A percentile compares a stretch with the other conserved stretches of the same genome.
Evolutionary conservation across 2,888 invertebrate genomes (phyloP).

Genomic region (Spilosoma lubricipeda): DNA sequence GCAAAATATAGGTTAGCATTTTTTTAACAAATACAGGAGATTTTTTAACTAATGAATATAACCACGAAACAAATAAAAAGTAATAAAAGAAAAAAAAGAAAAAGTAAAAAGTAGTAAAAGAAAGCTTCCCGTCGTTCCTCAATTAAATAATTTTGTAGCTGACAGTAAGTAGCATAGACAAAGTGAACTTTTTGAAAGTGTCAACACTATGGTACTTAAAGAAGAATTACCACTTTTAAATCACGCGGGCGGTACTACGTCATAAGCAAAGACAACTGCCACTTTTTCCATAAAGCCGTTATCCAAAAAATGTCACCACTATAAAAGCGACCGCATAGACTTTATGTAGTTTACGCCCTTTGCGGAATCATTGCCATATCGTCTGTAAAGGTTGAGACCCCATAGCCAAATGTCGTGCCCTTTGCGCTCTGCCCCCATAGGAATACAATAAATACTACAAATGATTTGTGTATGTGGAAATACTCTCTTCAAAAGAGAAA

Average conservation of each 20-base stretch:
- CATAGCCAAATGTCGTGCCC: slow-evolving; percentile 76
- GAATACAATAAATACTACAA: slow-evolving; percentile 50
- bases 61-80: too few species aligned
- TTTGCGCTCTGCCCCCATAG: slow-evolving; percentile 67
- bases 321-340: slow-evolving; percentile 65
- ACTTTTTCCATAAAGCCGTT: slow-evolving; percentile 23
- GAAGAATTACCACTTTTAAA: background rate
- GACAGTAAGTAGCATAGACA: background rate
- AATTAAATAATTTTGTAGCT: background rate
- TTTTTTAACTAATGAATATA: too few species aligned
- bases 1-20: background rate
- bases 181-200: background rate
- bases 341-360: slow-evolving; percentile 74
- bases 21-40: background rate
- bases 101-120: too few species aligned
- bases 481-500: background rate
- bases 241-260: background rate
- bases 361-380: slow-evolving; percentile 61
- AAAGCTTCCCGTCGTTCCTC: too few species aligned
- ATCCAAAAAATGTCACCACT: slow-evolving; percentile 68
- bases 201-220: background rate
- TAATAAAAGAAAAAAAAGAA: too few species aligned
- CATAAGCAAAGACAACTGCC: slow-evolving; percentile 22
- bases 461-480: background rate
- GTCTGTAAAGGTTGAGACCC: slow-evolving; percentile 75